Evolutionary conservation across 2,888 invertebrate genomes (phyloP).

Genomic region (Nymphalis urticae): DNA sequence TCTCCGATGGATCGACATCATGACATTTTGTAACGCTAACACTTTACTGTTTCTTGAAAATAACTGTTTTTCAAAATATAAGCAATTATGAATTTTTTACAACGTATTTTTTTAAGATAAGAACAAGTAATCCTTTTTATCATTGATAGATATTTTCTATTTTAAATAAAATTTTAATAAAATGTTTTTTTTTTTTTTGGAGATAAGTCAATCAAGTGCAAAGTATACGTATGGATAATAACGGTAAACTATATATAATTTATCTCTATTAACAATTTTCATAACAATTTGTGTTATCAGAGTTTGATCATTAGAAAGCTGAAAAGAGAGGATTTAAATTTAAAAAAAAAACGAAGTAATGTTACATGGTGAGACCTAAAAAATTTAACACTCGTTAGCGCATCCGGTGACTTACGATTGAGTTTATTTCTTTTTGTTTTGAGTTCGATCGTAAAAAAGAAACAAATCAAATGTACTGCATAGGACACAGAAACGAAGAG

Average conservation of each 20-base stretch:
- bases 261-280: no score
- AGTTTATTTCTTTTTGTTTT: slow-evolving; percentile 65
- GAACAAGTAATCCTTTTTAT: no score
- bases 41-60: background rate
- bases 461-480: slow-evolving; percentile 70
- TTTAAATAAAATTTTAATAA: no score
- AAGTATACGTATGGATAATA: no score
- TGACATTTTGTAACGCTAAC: background rate
- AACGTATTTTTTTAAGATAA: no score
- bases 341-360: slow-evolving; percentile 69
- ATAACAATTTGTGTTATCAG: no score
- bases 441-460: slow-evolving; percentile 61
- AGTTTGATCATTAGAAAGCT: slow-evolving; percentile 21
- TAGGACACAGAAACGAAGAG: slow-evolving; percentile 67
- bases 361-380: slow-evolving; percentile 63
- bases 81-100: no score
- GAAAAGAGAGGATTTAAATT: slow-evolving; percentile 59
- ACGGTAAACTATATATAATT: no score
- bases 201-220: no score
- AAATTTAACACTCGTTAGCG: slow-evolving; percentile 77
- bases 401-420: slow-evolving; percentile 79
- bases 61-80: no score
- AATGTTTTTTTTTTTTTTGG: no score
- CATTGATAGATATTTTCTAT: no score
- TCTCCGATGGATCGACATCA: slow-evolving; percentile 46